Conservation (phyloP, 2,113 vertebrate genomes). For the Castor canadensis region DNA sequence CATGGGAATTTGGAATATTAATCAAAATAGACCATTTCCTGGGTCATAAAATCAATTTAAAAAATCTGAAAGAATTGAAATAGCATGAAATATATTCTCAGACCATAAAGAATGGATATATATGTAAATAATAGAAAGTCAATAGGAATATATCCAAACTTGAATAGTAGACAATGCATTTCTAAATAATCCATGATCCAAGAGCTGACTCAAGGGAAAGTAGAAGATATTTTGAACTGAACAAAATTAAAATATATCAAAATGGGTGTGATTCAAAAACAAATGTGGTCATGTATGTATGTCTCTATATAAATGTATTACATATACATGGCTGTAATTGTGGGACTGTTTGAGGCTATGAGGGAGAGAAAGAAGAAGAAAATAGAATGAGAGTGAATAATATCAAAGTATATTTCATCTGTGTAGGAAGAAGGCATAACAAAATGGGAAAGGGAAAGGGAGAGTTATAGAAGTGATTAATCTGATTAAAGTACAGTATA, state of each 20-base stretch:
- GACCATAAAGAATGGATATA: background rate
- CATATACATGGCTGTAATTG: too few relatives aligned
- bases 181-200: background rate
- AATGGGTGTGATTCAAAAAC: background rate
- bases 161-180: background rate
- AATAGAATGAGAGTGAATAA: too few relatives aligned
- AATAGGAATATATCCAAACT: background rate
- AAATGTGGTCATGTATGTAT: too few relatives aligned
- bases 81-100: background rate
- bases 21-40: background rate
- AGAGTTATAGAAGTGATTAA: too few relatives aligned
- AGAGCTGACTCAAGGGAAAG: background rate
- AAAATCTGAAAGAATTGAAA: background rate
- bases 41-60: background rate
- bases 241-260: background rate
- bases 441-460: too few relatives aligned
- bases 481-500: too few relatives aligned
- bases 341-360: too few relatives aligned
- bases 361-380: too few relatives aligned
- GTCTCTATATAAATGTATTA: too few relatives aligned
- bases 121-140: background rate
- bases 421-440: too few relatives aligned
- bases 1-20: background rate
- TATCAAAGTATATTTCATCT: too few relatives aligned
- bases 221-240: background rate